phyloP scores from a whole-genome alignment of 2,888 invertebrate species.

The Drosophila pseudotalamancana region DNA sequence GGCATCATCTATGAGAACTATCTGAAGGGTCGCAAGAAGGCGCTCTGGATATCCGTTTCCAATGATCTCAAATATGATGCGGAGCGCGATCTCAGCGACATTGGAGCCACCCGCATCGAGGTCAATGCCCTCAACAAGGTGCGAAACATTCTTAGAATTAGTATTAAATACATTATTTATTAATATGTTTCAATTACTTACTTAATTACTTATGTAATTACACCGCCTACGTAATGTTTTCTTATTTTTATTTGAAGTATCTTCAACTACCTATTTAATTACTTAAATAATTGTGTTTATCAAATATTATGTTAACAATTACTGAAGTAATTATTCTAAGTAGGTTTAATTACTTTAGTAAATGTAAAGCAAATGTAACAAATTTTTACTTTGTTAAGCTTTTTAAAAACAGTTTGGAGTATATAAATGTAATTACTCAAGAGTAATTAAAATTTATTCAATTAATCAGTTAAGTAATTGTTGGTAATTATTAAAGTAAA shows the following conservation, averaged over 20 bases:
- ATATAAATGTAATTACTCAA: background rate
- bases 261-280: background rate
- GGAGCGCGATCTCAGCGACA: slow-evolving; percentile 97
- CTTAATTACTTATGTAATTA: background rate
- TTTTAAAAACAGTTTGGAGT: no score
- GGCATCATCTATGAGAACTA: slow-evolving; percentile 99
- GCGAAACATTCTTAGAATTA: background rate
- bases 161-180: no score
- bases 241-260: no score
- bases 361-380: no score
- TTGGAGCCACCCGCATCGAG: slow-evolving; percentile 95
- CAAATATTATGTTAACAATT: background rate
- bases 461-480: background rate
- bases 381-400: no score
- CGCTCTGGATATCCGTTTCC: slow-evolving; percentile 99
- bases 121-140: slow-evolving; percentile 96
- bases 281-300: background rate
- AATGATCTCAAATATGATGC: slow-evolving; percentile 99
- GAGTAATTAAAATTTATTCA: background rate
- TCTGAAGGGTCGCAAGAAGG: slow-evolving; percentile 94
- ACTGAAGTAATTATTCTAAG: background rate
- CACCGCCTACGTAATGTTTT: no score
- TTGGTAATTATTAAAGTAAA: background rate
- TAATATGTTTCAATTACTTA: background rate
- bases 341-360: background rate